Conservation (phyloP, 2,113 vertebrate species). For the Psittacara wagleri region DNA sequence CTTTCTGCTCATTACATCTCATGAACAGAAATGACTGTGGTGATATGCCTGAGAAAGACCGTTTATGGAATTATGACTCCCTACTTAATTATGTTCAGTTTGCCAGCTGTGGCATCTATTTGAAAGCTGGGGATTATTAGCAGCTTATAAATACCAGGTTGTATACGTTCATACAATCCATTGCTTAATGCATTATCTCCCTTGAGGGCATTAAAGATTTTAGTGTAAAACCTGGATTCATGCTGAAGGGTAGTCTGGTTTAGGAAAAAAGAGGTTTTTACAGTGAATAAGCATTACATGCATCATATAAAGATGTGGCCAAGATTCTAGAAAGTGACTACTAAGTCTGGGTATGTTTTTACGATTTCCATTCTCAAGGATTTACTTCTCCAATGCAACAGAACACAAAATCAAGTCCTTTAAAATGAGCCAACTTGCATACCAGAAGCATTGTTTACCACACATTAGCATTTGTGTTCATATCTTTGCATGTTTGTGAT, state of each 20-base stretch:
- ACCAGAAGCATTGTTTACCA: not conserved
- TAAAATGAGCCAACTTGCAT: not conserved
- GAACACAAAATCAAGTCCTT: not conserved
- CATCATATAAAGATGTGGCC: not conserved
- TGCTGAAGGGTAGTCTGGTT: not conserved
- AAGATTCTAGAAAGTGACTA: not conserved
- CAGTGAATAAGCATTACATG: not conserved
- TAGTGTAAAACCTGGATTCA: not conserved
- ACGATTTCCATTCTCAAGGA: not conserved
- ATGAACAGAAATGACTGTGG: not conserved
- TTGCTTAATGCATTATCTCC: not conserved
- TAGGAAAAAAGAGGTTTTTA: not conserved
- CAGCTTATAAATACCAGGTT: not conserved
- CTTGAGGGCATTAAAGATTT: not conserved
- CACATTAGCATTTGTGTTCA: not conserved
- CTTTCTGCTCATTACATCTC: not conserved
- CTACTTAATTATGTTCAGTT: not conserved
- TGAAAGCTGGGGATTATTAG: not conserved
- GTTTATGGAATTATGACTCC: not conserved
- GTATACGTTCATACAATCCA: not conserved
- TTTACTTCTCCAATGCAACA: not conserved
- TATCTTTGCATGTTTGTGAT: not conserved
- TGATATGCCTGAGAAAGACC: not conserved
- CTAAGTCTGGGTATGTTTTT: not conserved
- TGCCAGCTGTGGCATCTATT: not conserved